Base-by-base conservation (phyloP, 2,888 invertebrate species). In the Drosophila nr. perissopoda region DNA sequence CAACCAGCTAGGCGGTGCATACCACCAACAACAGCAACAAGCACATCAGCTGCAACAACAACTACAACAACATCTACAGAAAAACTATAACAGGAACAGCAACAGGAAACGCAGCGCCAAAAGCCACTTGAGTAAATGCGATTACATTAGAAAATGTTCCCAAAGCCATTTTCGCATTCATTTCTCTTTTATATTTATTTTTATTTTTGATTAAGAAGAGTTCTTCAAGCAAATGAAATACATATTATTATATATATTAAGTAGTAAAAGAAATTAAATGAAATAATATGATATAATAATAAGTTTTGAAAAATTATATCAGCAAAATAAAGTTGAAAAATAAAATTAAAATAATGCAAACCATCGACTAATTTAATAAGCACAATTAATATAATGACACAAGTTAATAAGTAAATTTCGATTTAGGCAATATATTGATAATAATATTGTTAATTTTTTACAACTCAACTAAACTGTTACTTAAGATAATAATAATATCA, bases 111-210 rank as follows among this genome's bases (percentile, higher is more conserved):
- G 45, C 68, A 64, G 60, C 77, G 56, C 54, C 79, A 86, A 77
- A 70, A 81, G 75, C 80, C 88, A 85, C 86, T 86, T 82, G 83
- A 86, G 83, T 61, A 74, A 84, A 80, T 84, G 79, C 71, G 57
- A 69, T 70, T 60, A 59, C 59, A 68, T 40, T 62, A 58, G 16
- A 4, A 4, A 4, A 59, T 51, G 60, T 78, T 82, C 78, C 60
- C 18, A 34, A 27, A 61, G 49, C 7, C 7, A 2, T 33, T 42
- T 76, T 49, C 78, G 36, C 54, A 4, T 13, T 10, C 18, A 69
- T 36, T 69, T 60, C 58, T 10, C 0, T 29, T 27, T 27, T 2
- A 34, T 40, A 18, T n/a, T 29, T 5, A 13, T 31, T 11, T 33
- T 11, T 33, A 11, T 33, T 45, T 0, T 25, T 5, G 11, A 11